phyloP scores from a whole-genome alignment of 2,113 vertebrate genomes.

The Rana temporaria region DNA sequence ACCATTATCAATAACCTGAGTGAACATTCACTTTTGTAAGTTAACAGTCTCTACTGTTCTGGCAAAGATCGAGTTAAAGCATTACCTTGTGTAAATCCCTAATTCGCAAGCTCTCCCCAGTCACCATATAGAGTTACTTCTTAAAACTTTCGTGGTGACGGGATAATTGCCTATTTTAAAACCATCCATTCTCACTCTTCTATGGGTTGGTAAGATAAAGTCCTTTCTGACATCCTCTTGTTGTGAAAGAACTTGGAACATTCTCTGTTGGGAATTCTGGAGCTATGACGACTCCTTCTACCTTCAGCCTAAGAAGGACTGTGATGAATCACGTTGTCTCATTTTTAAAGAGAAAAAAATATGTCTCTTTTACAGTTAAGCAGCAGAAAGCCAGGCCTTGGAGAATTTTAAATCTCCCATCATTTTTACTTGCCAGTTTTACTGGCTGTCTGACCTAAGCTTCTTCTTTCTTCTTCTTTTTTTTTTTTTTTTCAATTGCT shows the following conservation, averaged over 20 bases:
- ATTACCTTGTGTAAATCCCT: background rate
- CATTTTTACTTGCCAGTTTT: background rate
- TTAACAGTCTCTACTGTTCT: background rate
- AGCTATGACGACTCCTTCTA: background rate
- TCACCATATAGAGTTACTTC: constrained; percentile 4
- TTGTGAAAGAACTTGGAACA: background rate
- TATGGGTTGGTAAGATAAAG: background rate
- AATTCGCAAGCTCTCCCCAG: background rate
- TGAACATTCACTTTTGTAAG: too few species aligned
- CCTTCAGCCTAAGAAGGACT: background rate
- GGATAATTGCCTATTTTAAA: background rate
- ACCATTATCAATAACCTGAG: background rate
- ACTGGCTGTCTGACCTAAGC: background rate
- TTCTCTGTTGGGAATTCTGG: background rate
- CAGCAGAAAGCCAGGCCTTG: background rate
- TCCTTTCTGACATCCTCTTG: background rate
- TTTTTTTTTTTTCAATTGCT: constrained; percentile 11
- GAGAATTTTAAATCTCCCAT: constrained; percentile 12
- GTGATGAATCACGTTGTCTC: background rate
- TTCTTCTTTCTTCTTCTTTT: background rate
- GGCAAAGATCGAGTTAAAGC: background rate
- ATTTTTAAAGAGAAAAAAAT: background rate
- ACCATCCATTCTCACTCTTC: background rate
- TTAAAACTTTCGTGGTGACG: background rate
- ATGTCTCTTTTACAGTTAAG: background rate